Evolutionary conservation across 2,797 vertebrate genomes (phyloP), one percentile per base, ranked within the genome.

Genomic region (Florisuga fusca): DNA sequence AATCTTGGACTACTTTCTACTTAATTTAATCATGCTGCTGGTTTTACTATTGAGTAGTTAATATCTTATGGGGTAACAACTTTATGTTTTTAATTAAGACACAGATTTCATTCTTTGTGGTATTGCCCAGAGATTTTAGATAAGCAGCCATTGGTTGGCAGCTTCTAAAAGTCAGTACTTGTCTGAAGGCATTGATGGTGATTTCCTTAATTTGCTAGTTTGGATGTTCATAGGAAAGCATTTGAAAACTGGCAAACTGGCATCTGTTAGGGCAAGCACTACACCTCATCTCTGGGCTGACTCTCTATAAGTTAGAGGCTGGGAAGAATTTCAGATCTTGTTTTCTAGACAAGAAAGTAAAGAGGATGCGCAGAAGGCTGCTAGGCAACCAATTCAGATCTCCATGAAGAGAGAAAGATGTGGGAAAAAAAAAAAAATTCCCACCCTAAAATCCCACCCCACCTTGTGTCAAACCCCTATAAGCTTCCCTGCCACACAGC

Each of bases 171-270:
- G 50, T 94, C 66, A 90, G 36, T 83, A 76, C 51, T 90, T 77
- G 43, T 81, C 78, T 83, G 84, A 96, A 97, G 89, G 84, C 89
- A 81, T 96, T 93, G 89, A 80, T 97, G 91, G 94, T 95, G 95
- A 90, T 94, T 88, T 87, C 46, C 54, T 94, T 96, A 61, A 81
- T 91, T 89, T 80, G 54, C 57, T 89, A 79, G 45, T 68, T 84
- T 82, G 74, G 71, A 77, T 89, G 77, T 38, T 91, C n/a, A 34
- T 33, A 87, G 62, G 81, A 86, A 87, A 92, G 50, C 59, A 78
- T 78, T 59, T 84, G 53, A 95, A 94, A 93, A 68, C 33, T 73
- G 64, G 45, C 57, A 94, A 93, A 68, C 33, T 73, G 64, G 45
- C 57, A 77, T 81, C 21, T 68, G 21, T 91, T 84, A 85, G 41